Base-by-base conservation (phyloP, 2,797 vertebrate species). In the Paramormyrops hopkinsi region DNA sequence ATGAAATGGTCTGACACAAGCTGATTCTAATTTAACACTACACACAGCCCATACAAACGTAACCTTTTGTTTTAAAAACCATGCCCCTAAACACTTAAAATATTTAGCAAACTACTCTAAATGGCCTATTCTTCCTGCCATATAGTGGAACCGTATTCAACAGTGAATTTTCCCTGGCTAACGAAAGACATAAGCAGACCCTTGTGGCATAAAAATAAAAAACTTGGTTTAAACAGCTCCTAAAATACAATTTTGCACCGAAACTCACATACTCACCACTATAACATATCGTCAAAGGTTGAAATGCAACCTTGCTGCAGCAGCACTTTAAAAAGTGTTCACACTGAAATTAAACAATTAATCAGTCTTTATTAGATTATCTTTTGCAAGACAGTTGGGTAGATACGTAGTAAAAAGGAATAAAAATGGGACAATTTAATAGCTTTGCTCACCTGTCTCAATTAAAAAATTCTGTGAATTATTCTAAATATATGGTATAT, bases 11-110 rank as follows among this genome's bases (percentile, higher is more conserved):
- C 25, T 65, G 22, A 29, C 62, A 65, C 62, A 69, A 69, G 62
- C 37, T 76, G 33, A 76, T 76, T 50, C 41, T 83, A 46, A 83
- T 83, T 83, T 83, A 46, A 83, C 41, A 19, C 3, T 33, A 82
- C 5, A n/a, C n/a, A 83, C 17, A 50, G 46, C 37, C 44, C 41
- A 83, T 83, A 83, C 79, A 83, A 83, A 76, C 33, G 2, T 48
- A 50, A 22, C 46, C 79, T n/a, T 46, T 83, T n/a, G n/a, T 22
- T 46, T 25, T n/a, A 83, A 83, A 46, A 48, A 33, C 50, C 25
- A 46, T 84, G 33, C 22, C 79, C 37, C 93, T 92, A 92, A 94
- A 88, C 89, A 87, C 93, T 93, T 91, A 90, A 94, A 94, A 94
- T 92, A 94, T 76, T 84, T 76, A 53, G 86, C 4, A 73, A 83